These are phyloP conservation scores for Sialia sialis DNA, from an alignment of 2,113 vertebrate species.

Conservation along the genomic window DNA sequence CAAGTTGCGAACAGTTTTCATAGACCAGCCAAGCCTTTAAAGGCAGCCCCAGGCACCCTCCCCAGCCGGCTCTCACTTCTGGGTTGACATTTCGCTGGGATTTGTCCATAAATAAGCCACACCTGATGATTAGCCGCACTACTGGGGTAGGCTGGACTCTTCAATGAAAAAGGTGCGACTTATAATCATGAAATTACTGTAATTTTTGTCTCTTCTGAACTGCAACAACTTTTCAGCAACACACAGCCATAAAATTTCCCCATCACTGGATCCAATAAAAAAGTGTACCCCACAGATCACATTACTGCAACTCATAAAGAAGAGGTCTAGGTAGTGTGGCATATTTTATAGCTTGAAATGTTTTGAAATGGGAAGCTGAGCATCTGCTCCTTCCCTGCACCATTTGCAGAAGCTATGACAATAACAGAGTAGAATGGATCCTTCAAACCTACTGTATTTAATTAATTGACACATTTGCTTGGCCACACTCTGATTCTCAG, in stretches of 20 bases:
- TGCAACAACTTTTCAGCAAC: background rate
- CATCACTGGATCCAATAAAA: background rate
- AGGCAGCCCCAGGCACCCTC: too few relatives aligned
- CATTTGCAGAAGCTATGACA: background rate
- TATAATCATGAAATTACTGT: too few relatives aligned
- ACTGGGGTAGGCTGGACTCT: too few relatives aligned
- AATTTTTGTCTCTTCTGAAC: background rate
- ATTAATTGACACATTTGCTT: background rate
- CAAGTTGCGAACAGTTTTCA: too few relatives aligned
- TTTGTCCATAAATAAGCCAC: too few relatives aligned
- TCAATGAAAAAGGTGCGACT: too few relatives aligned
- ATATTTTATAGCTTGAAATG: background rate
- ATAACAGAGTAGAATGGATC: background rate
- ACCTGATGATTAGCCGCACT: too few relatives aligned
- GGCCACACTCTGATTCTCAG: background rate
- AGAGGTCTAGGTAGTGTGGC: background rate
- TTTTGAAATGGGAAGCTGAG: background rate
- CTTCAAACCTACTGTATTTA: background rate
- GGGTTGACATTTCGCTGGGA: too few relatives aligned
- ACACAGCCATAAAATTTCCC: background rate
- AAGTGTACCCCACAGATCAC: background rate
- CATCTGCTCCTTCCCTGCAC: background rate
- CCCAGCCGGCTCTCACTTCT: too few relatives aligned
- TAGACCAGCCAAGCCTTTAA: too few relatives aligned
- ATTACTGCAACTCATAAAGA: background rate